Conservation (phyloP, 1,140 invertebrate species). For the Aplysia californica region DNA sequence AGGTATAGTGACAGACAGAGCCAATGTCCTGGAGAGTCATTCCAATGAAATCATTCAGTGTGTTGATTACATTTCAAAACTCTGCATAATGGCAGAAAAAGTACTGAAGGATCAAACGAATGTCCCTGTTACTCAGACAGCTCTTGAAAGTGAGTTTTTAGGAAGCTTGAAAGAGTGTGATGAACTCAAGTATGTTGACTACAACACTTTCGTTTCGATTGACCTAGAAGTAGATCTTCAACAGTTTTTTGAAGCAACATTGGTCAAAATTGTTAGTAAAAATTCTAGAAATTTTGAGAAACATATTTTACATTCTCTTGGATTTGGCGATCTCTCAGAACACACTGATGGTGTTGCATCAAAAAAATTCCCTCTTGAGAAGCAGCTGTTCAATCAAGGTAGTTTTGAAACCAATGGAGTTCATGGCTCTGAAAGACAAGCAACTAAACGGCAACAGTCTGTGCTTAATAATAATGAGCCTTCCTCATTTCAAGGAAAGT, state of each 20-base stretch:
- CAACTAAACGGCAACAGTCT: no score
- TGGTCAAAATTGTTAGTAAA: neutral
- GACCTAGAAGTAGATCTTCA: constrained; percentile 2
- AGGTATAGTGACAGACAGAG: neutral
- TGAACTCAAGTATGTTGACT: neutral
- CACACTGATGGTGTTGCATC: no score
- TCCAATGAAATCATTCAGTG: constrained; percentile 2
- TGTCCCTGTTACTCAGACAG: neutral
- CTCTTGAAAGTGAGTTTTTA: constrained; percentile 8
- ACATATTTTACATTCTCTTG: no score
- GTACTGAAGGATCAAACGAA: neutral
- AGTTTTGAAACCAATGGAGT: no score
- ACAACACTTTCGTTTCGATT: constrained; percentile 2
- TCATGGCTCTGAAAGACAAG: no score
- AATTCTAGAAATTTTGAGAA: no score
- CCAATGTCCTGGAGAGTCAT: neutral
- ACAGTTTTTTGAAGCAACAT: neutral
- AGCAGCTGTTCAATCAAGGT: no score
- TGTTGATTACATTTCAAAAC: constrained; percentile 1
- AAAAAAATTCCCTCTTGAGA: no score
- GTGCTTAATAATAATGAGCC: no score
- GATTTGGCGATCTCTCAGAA: no score
- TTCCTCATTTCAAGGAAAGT: no score
- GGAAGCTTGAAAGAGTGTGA: neutral
- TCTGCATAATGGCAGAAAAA: neutral